These are phyloP conservation scores for Rana temporaria DNA, from an alignment of 2,113 vertebrate species.

Conservation along the genomic window DNA sequence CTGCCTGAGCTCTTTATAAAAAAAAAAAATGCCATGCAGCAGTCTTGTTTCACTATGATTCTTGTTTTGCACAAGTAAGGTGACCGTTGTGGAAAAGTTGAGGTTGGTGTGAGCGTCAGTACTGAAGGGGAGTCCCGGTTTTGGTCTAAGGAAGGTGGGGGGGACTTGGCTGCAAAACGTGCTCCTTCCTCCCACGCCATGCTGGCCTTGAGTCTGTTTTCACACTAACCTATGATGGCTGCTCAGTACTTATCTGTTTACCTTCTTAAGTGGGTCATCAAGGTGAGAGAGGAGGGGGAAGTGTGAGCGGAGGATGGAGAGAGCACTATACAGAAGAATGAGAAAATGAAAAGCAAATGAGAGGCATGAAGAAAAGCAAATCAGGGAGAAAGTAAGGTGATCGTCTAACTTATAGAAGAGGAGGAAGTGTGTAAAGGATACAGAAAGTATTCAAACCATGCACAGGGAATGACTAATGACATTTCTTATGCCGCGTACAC, in stretches of 20 bases:
- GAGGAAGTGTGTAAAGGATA: too few relatives aligned
- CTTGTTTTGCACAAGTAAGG: constrained; percentile 4
- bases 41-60: constrained; percentile 43
- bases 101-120: background rate
- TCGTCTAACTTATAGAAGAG: too few relatives aligned
- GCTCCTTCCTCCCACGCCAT: too few relatives aligned
- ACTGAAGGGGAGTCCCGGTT: constrained; percentile 4
- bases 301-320: background rate
- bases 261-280: background rate
- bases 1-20: background rate
- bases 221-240: background rate
- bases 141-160: background rate
- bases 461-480: too few relatives aligned
- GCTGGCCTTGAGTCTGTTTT: background rate
- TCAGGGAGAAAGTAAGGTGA: background rate
- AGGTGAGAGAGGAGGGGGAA: background rate
- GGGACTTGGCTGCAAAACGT: background rate
- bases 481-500: too few relatives aligned
- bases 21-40: background rate
- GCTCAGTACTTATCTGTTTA: constrained; percentile 1
- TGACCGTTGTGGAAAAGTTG: constrained; percentile 12
- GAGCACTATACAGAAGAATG: background rate
- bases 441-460: too few relatives aligned
- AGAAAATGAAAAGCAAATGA: background rate
- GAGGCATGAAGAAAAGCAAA: background rate